Base-by-base conservation (phyloP, 2,113 vertebrate genomes). In the Aptenodytes forsteri region DNA sequence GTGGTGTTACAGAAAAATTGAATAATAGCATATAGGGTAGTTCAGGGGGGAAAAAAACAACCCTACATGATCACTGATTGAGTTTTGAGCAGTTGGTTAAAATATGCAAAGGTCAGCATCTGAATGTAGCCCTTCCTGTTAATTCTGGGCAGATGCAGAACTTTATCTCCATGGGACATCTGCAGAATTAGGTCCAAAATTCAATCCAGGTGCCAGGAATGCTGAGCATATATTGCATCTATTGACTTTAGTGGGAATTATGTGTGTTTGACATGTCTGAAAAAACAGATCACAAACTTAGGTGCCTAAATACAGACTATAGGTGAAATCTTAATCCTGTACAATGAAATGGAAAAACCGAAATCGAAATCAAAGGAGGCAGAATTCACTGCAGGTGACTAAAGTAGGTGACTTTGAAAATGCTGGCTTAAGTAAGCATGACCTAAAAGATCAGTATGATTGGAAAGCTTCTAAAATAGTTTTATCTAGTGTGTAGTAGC, bases 21-120 rank as follows among this genome's bases (percentile, higher is more conserved):
- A 52, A 38, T 29, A 77, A 49, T 6, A 42, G 32, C 2, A 1
- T 49, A 25, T 38, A 52, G 26, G 22, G 38, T 47, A 70, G 23
- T 47, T 47, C 0, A 4, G 6, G 30, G 11, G 9, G 3, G 0
- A 9, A 32, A 32, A 13, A 7, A 7, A 3, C 22, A 73, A 1
- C 34, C 25, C 7, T 19, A 17, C 26, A 13, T 40, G 16, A 26
- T 50, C 18, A 2, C 12, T 47, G 34, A 18, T 34, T 77, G 50
- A 89, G 11, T 19, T 83, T 59, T 65, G 38, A 83, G 44, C 46
- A 65, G 22, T 16, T 72, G 34, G 13, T 58, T 85, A 83, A 83
- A 70, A 73, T 66, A 58, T 30, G 22, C 25, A 19, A 38, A 83
- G 29, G 27, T 83, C 67, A 79, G 50, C 17, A n/a, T 65, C 47